Base-by-base conservation (phyloP, 2,888 invertebrate genomes). In the Hirtodrosophila duncani region DNA sequence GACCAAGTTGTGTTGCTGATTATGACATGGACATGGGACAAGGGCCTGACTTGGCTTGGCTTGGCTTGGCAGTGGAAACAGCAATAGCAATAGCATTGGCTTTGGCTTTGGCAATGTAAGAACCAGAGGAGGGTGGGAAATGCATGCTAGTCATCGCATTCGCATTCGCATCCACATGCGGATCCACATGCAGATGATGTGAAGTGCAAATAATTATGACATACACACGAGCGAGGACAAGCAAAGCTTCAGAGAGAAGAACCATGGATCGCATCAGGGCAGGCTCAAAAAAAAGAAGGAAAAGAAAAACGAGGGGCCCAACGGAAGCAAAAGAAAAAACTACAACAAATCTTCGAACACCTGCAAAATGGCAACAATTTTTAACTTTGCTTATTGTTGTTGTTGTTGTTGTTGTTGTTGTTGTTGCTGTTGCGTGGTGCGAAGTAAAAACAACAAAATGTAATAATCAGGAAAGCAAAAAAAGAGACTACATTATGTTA, bases 201-300 rank as follows among this genome's bases (percentile, higher is more conserved):
- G 55, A 78, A 78, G 77, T 74, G 81, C 78, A 77, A 74, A 74
- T 78, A 77, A 81, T 77, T 74, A 81, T 78, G 72, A 79, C 68
- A 71, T 63, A 51, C 70, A 50, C 48, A 51, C 42, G 46, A 49
- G 48, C 48, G 41, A 30, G 41, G 50, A 44, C 43, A 60, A 38
- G 38, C 16, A 23, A 29, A 17, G 41, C 24, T n/a, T n/a, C 49
- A 61, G 43, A 4, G 30, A 24, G 26, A 43, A n/a, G 21, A n/a
- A n/a, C n/a, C n/a, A n/a, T n/a, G n/a, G n/a, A n/a, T n/a, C 4
- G 3, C 17, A 13, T 9, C 8, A 16, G 17, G 4, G 13, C 14
- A 5, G 9, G 34, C 8, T 11, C 17, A 13, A 14, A 24, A 8
- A 3, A 6, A 8, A 13, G 9, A 14, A 8, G 16, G 5, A 4